These are phyloP conservation scores for Corydoras sp. DNA, from an alignment of 2,113 vertebrate genomes.

Conservation along the genomic window DNA sequence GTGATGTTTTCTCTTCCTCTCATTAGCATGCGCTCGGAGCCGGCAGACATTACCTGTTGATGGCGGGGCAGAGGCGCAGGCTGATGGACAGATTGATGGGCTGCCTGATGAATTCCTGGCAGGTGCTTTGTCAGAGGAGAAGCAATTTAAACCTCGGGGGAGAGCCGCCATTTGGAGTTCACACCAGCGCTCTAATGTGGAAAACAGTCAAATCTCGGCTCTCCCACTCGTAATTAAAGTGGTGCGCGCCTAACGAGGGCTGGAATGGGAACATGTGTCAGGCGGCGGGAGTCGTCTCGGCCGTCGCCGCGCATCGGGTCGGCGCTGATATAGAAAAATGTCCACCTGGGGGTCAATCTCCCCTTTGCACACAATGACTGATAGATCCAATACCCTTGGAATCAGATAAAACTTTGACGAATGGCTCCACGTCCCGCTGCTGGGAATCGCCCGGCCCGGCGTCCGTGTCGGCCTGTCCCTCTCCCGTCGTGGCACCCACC, in stretches of 20 bases:
- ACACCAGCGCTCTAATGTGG: slow-evolving; percentile 47
- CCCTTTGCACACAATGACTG: slow-evolving; percentile 81
- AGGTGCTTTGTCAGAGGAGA: slow-evolving; percentile 76
- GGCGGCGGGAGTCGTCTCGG: slow-evolving; percentile 48
- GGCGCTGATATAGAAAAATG: slow-evolving; percentile 70
- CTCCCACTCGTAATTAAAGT: slow-evolving; percentile 54
- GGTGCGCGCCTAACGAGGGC: slow-evolving; percentile 51
- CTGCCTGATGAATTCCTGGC: slow-evolving; percentile 69
- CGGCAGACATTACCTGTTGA: slow-evolving; percentile 71
- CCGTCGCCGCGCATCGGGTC: slow-evolving; percentile 56
- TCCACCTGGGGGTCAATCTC: slow-evolving; percentile 71
- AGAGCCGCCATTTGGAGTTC: slow-evolving; percentile 65
- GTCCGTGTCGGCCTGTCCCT: slow-evolving; percentile 68
- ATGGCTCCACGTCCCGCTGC: slow-evolving; percentile 68
- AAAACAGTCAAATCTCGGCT: slow-evolving; percentile 46
- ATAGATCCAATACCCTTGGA: slow-evolving; percentile 87
- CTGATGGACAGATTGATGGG: slow-evolving; percentile 78
- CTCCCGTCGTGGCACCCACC: slow-evolving; percentile 68
- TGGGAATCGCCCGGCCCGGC: slow-evolving; percentile 61
- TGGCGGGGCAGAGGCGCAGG: slow-evolving; percentile 56
- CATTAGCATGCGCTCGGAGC: slow-evolving; percentile 63
- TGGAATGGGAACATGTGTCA: slow-evolving; percentile 42
- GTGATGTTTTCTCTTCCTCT: slow-evolving; percentile 72
- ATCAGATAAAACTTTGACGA: slow-evolving; percentile 98
- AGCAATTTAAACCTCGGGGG: slow-evolving; percentile 67